Base-by-base conservation (phyloP, 1,140 invertebrate species). In the Drosophila oshimai region DNA sequence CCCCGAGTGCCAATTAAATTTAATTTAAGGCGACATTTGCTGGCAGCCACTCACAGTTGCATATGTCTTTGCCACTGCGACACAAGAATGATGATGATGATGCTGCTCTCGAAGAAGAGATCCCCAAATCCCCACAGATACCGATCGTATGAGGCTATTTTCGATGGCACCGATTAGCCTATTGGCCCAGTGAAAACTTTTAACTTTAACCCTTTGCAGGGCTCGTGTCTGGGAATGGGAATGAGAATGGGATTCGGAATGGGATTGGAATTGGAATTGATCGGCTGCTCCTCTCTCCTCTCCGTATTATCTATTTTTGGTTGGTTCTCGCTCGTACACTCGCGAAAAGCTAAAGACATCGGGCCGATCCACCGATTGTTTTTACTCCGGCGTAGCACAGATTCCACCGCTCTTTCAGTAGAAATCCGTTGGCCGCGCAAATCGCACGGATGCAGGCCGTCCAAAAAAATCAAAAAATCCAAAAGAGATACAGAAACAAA, bases 351-450 rank as follows among this genome's bases (percentile, higher is more conserved):
- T 74, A 45, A 55, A 76, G 60, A 61, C 47, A 36, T 34, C 53
- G 61, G 22, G 42, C 17, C 47, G 62, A 41, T 29, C 34, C 45
- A 15, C 12, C 36, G 67, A 57, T 67, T 50, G 34, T 46, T 6
- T 13, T 17, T 26, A 39, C 39, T 58, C 64, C 39, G 61, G 41
- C 60, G 72, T 75, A 72, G 77, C 31, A 81, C 68, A 76, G 68
- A 76, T 76, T 62, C 70, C 29, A 9, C 53, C 7, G 41, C 60
- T 62, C 39, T 73, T 75, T 86, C 78, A 86, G 80, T 86, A 87
- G 71, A 86, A 80, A 69, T 76, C 62, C 67, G 76, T 86, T 76
- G 62, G 81, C 69, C 80, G 81, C 61, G 57, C 71, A 86, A 86
- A 80, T 87, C 75, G 76, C 72, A 61, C 70, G 71, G 53, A 53